Evolutionary conservation across 2,113 vertebrate genomes (phyloP).

Genomic region (Hemiprocne comata): DNA sequence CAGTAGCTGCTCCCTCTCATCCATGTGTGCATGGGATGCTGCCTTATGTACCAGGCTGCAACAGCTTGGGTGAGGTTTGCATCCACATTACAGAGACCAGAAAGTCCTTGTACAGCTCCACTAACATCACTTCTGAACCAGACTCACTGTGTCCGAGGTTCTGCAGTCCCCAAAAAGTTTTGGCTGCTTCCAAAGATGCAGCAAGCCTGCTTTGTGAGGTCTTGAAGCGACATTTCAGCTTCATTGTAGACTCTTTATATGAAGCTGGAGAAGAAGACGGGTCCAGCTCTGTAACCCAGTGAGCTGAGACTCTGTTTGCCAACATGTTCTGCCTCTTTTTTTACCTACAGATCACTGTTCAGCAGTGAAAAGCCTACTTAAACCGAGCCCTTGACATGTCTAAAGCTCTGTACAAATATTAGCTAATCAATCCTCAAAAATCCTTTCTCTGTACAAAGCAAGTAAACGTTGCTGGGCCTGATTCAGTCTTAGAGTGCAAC

Average conservation of each 20-base stretch:
- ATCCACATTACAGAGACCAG: rapidly evolving
- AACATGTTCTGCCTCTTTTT: neutral
- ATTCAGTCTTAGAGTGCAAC: neutral
- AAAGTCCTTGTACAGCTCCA: neutral
- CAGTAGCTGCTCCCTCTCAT: neutral
- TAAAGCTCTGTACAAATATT: conserved; percentile 58
- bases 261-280: neutral
- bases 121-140: neutral
- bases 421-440: conserved; percentile 37
- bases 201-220: neutral
- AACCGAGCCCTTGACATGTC: neutral
- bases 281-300: neutral
- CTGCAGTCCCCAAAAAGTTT: neutral
- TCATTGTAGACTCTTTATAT: neutral
- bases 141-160: neutral
- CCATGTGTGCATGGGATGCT: neutral
- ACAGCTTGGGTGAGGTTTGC: neutral
- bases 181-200: neutral
- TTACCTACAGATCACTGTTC: neutral
- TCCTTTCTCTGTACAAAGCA: neutral
- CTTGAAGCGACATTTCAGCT: neutral
- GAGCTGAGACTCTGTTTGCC: neutral
- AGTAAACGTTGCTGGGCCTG: conserved; percentile 5
- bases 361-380: neutral
- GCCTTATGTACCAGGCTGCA: neutral